A percentile compares a stretch with the other conserved stretches of the same genome.
Evolutionary conservation across 1,140 invertebrate species (phyloP).

Genomic region (Thaumetopoea pityocampa): DNA sequence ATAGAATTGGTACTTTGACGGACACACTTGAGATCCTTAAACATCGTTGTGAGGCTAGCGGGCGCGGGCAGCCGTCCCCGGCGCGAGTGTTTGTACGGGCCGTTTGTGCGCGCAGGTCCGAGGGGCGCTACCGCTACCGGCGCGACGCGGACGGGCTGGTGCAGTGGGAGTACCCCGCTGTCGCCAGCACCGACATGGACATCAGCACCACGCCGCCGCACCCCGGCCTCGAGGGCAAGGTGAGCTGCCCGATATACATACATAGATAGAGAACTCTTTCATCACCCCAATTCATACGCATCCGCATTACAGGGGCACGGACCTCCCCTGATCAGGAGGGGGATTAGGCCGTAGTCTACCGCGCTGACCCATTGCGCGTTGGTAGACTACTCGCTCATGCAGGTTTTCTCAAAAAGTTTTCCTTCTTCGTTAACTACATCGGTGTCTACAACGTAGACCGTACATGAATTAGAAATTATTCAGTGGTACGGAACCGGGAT

Average conservation of each 20-base stretch:
- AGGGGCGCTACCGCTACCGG: slow-evolving; percentile 68
- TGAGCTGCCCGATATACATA: slow-evolving; percentile 10
- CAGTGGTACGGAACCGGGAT: too few species aligned
- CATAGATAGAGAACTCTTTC: not conserved
- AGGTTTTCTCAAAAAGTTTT: too few species aligned
- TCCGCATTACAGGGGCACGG: too few species aligned
- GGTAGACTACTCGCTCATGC: too few species aligned
- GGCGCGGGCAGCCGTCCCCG: slow-evolving; percentile 4
- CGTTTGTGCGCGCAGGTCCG: slow-evolving; percentile 49
- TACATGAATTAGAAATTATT: too few species aligned
- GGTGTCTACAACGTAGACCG: too few species aligned
- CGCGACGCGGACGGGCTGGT: slow-evolving; percentile 58
- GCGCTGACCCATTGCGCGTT: too few species aligned
- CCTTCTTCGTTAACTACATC: too few species aligned
- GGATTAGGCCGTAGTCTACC: too few species aligned
- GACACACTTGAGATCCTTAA: slow-evolving; percentile 6
- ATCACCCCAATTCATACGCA: too few species aligned
- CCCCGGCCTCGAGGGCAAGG: slow-evolving; percentile 33
- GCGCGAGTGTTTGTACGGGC: slow-evolving; percentile 24
- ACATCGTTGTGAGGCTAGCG: slow-evolving; percentile 9
- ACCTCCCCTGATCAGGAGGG: too few species aligned
- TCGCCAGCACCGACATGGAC: slow-evolving; percentile 62
- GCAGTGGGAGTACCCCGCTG: slow-evolving; percentile 68
- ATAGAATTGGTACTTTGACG: too few species aligned
- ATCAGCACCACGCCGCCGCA: slow-evolving; percentile 69